These are phyloP conservation scores for Agelastica alni DNA, from an alignment of 2,888 invertebrate species.

Conservation along the genomic window DNA sequence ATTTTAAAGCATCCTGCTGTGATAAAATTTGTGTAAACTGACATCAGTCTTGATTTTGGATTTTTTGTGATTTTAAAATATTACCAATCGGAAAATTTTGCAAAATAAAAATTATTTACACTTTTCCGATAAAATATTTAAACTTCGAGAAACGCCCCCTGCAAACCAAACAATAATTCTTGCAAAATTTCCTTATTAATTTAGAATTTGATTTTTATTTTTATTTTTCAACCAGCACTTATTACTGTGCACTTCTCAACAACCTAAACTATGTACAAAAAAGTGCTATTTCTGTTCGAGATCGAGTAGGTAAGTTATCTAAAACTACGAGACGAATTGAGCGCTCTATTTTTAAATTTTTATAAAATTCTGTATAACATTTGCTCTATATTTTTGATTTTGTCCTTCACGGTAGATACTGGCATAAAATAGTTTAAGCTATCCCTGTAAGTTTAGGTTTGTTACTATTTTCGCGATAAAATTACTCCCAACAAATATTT, in stretches of 20 bases:
- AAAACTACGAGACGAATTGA: constrained; percentile 31
- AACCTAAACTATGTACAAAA: constrained; percentile 34
- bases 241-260: constrained; percentile 27
- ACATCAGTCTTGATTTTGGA: too few species aligned
- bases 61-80: background rate
- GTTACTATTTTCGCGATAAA: too few species aligned
- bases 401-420: background rate
- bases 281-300: constrained; percentile 29
- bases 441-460: too few species aligned
- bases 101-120: background rate
- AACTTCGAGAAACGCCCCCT: background rate
- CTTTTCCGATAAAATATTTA: background rate
- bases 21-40: too few species aligned
- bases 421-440: too few species aligned
- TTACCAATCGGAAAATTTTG: too few species aligned
- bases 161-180: background rate
- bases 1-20: too few species aligned
- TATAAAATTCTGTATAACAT: constrained; percentile 7
- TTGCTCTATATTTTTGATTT: constrained; percentile 5
- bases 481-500: too few species aligned
- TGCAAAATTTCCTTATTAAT: constrained; percentile 8
- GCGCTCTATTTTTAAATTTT: constrained; percentile 15
- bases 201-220: constrained; percentile 28
- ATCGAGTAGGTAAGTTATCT: constrained; percentile 28
- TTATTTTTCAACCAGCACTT: constrained; percentile 8